Evolutionary conservation across 2,113 vertebrate genomes (phyloP).

Genomic region (Symphodus melops): DNA sequence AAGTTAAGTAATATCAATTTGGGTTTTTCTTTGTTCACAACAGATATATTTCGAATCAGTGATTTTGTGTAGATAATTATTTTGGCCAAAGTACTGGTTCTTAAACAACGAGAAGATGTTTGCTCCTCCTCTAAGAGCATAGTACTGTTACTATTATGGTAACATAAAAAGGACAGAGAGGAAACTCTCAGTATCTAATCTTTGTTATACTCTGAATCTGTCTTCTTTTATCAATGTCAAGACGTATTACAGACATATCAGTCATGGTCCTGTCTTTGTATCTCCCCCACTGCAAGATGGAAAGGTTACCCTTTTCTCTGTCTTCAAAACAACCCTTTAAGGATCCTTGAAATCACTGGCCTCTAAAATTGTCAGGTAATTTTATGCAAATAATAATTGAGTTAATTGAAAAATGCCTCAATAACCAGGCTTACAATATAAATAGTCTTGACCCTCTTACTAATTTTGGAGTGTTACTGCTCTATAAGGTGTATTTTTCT

Average conservation of each 20-base stretch:
- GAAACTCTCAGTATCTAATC: constrained; percentile 56
- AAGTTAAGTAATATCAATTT: neutral
- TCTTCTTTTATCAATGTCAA: constrained; percentile 55
- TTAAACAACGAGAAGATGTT: constrained; percentile 17
- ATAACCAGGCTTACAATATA: neutral
- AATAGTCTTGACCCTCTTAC: neutral
- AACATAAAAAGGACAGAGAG: constrained; percentile 5
- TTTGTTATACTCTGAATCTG: constrained; percentile 40
- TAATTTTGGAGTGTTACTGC: no score
- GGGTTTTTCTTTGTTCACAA: constrained; percentile 33
- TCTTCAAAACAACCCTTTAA: constrained; percentile 21
- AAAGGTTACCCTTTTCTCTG: constrained; percentile 20
- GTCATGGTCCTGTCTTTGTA: constrained; percentile 47
- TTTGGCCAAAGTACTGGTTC: no score
- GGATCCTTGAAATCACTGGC: constrained; percentile 38
- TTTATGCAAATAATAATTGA: constrained; percentile 19
- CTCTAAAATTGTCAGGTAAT: constrained; percentile 34
- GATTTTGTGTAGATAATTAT: neutral
- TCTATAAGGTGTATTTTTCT: no score
- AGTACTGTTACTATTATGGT: no score
- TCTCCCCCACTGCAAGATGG: constrained; percentile 9
- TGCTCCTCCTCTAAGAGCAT: neutral
- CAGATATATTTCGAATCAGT: constrained; percentile 18
- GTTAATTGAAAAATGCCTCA: constrained; percentile 11
- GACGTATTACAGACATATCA: constrained; percentile 58